Conservation (phyloP, 2,797 vertebrate species). For the Acomys russatus region DNA sequence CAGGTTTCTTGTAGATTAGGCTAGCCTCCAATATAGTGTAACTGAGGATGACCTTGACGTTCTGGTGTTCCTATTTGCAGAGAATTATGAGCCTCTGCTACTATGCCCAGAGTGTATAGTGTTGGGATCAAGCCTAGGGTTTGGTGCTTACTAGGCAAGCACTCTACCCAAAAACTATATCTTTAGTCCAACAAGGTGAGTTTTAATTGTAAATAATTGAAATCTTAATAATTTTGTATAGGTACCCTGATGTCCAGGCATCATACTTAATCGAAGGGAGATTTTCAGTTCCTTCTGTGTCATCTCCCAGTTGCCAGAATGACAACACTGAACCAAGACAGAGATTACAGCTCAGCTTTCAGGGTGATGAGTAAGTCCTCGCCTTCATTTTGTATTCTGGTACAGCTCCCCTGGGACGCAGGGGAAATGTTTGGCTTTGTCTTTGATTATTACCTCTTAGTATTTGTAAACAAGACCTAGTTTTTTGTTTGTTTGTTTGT, state of each 20-base stretch:
- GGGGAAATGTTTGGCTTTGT: neutral
- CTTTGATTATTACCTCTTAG: slow-evolving; percentile 1
- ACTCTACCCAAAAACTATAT: neutral
- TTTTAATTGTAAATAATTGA: slow-evolving; percentile 65
- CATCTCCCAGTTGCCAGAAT: slow-evolving; percentile 76
- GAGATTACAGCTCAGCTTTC: slow-evolving; percentile 92
- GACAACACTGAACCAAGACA: slow-evolving; percentile 84
- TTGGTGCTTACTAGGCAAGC: neutral
- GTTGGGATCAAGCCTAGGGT: neutral
- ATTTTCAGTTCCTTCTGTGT: slow-evolving; percentile 79
- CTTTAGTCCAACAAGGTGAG: neutral
- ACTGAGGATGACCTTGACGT: neutral
- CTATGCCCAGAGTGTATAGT: neutral
- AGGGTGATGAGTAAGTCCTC: slow-evolving; percentile 93
- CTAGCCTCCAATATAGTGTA: neutral
- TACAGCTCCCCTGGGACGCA: neutral
- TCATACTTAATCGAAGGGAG: slow-evolving; percentile 92
- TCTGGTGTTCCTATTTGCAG: neutral
- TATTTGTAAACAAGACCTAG: neutral
- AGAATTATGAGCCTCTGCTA: neutral
- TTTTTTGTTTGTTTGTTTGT: no score
- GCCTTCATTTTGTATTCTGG: neutral
- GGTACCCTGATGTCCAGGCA: slow-evolving; percentile 89
- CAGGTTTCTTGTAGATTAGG: neutral
- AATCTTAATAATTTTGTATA: slow-evolving; percentile 82